Base-by-base conservation (phyloP, 2,797 vertebrate genomes). In the Gastrophryne carolinensis region DNA sequence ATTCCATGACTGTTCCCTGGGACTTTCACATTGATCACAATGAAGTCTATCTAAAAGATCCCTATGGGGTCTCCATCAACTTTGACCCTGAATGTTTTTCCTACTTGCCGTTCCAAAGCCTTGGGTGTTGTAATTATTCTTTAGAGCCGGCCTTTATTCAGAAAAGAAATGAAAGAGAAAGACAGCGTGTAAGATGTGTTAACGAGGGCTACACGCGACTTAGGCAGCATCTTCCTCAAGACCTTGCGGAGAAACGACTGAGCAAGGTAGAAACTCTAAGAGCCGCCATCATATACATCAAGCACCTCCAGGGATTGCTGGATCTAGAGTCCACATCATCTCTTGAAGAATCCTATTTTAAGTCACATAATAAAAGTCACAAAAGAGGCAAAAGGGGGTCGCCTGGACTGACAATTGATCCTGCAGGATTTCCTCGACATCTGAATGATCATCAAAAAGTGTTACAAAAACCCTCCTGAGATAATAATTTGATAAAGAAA, bases 241-340 rank as follows among this genome's bases (percentile, higher is more conserved):
- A 84, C 2, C 79, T 83, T 37, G 77, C 87, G 0, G 91, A 92
- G 77, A 92, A 90, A 50, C 84, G 92, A 1, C 88, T 95, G 52
- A 96, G 92, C 83, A 94, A 94, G 81, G 93, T 94, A 86, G 90
- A 95, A 86, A 95, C 94, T 0, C 87, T 95, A 50, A 81, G 94
- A 1, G 93, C 93, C 0, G 92, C 94, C 62, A 93, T 94, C 79
- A 85, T 87, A 49, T 94, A 95, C 86, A 95, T 96, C 80, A 91
- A 90, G 3, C 87, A 93, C 78, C 85, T 95, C 72, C 93, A 94
- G 82, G 85, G 84, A 11, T 82, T 95, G 79, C 89, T 95, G 60
- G 82, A 79, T 71, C 54, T 71, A 12, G 74, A 56, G 21, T 17
- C 56, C 13, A 9, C 35, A 24, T 15, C 21, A 6, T 44, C 66